Conservation (phyloP, 2,797 vertebrate genomes). For the Pseudotriccus pelzelni region DNA sequence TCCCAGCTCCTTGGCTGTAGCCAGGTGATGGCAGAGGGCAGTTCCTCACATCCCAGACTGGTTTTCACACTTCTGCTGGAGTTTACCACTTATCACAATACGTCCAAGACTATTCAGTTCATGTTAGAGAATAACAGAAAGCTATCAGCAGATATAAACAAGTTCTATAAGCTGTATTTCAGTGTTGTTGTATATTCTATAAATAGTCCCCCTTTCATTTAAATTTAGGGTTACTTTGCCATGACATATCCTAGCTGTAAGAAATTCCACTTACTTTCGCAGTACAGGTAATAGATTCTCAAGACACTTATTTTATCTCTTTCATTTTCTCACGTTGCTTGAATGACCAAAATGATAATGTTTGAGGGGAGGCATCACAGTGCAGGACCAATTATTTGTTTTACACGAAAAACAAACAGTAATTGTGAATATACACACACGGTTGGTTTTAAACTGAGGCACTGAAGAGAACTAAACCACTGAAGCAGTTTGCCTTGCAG, state of each 20-base stretch:
- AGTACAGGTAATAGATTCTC: neutral
- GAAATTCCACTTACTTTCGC: neutral
- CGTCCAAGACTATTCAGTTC: neutral
- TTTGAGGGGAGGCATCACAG: slow-evolving; percentile 16
- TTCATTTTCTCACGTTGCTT: slow-evolving; percentile 30
- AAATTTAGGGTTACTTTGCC: neutral
- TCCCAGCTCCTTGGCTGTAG: neutral
- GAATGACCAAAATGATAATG: slow-evolving; percentile 30
- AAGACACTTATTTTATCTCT: slow-evolving; percentile 34
- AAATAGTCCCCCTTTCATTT: neutral
- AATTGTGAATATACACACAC: slow-evolving; percentile 48
- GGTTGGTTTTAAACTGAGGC: slow-evolving; percentile 13
- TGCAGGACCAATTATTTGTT: slow-evolving; percentile 46
- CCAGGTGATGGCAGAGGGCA: neutral
- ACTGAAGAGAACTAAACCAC: slow-evolving; percentile 69
- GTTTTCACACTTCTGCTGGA: neutral
- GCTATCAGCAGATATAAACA: neutral
- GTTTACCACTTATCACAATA: neutral
- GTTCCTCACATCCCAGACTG: neutral
- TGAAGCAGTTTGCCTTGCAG: slow-evolving; percentile 66
- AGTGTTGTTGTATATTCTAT: neutral
- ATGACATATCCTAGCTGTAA: neutral
- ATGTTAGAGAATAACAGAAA: neutral
- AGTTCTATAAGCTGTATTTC: neutral
- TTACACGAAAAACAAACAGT: slow-evolving; percentile 63